Conservation (phyloP, 1,140 invertebrate species). For the Leptinotarsa lineolata region DNA sequence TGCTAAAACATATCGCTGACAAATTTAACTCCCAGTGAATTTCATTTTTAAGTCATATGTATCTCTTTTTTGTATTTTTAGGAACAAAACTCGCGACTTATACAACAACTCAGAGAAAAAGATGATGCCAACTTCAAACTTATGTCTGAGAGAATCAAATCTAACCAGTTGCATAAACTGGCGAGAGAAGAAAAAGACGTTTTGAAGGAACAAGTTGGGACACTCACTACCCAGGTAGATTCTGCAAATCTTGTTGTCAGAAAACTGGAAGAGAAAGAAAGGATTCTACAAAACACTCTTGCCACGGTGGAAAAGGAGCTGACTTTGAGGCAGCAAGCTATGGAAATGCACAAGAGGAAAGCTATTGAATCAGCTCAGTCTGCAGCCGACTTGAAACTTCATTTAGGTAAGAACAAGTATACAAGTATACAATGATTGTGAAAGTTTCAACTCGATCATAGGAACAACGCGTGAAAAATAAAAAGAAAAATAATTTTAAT, state of each 20-base stretch:
- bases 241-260: conserved; percentile 93
- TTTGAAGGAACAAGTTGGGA: conserved; percentile 79
- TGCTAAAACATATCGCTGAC: too few relatives aligned
- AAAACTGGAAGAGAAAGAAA: conserved; percentile 96
- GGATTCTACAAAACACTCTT: conserved; percentile 89
- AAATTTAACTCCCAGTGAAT: too few relatives aligned
- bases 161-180: conserved; percentile 94
- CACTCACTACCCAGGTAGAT: conserved; percentile 69
- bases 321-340: conserved; percentile 85
- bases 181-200: conserved; percentile 93
- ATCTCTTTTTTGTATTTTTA: conserved; percentile 24
- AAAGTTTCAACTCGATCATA: too few relatives aligned
- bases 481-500: too few relatives aligned
- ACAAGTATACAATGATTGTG: not conserved
- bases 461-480: too few relatives aligned
- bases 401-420: conserved; percentile 75
- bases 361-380: conserved; percentile 95
- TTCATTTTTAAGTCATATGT: too few relatives aligned
- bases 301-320: conserved; percentile 95
- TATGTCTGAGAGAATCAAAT: conserved; percentile 97
- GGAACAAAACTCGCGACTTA: conserved; percentile 94
- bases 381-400: conserved; percentile 94
- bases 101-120: conserved; percentile 95
- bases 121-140: conserved; percentile 99
- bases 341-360: conserved; percentile 98